These are phyloP conservation scores for Perca flavescens DNA, from an alignment of 2,113 vertebrate genomes.

Conservation along the genomic window DNA sequence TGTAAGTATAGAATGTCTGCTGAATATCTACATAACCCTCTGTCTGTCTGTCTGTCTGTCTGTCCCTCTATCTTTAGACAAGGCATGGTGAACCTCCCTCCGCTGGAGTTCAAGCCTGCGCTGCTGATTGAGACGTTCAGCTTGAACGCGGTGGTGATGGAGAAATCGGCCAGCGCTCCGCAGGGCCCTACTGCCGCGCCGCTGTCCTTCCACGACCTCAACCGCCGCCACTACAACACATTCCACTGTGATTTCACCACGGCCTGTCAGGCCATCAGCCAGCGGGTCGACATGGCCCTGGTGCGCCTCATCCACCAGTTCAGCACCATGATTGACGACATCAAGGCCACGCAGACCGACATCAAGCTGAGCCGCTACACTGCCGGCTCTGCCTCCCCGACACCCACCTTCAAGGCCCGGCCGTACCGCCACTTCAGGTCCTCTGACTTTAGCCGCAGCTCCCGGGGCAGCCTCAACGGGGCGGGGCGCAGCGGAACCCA, in stretches of 20 bases:
- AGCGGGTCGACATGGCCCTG: conserved; percentile 98
- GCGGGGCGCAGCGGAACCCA: conserved; percentile 88
- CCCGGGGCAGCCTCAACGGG: conserved; percentile 94
- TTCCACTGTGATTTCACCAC: conserved; percentile 98
- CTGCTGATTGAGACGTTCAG: conserved; percentile 98
- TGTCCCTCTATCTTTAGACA: conserved; percentile 81
- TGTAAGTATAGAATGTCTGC: background rate
- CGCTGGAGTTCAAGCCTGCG: conserved; percentile 95
- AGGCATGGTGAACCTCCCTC: conserved; percentile 92
- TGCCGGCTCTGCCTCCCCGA: conserved; percentile 95
- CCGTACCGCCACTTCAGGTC: conserved; percentile 94
- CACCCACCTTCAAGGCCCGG: conserved; percentile 95
- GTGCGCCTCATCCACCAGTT: conserved; percentile 99
- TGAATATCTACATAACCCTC: background rate
- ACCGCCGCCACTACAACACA: conserved; percentile 94
- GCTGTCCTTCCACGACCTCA: conserved; percentile 95
- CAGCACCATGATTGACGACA: conserved; percentile 98
- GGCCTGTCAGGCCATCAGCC: conserved; percentile 97
- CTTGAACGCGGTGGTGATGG: conserved; percentile 95
- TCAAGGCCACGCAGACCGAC: conserved; percentile 98
- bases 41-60: background rate
- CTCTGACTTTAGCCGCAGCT: conserved; percentile 97
- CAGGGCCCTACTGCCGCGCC: conserved; percentile 86
- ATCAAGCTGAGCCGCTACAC: conserved; percentile 98
- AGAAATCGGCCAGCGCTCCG: conserved; percentile 91